Evolutionary conservation across 2,797 vertebrate species (phyloP).

Genomic region (Gobio occitaniae): DNA sequence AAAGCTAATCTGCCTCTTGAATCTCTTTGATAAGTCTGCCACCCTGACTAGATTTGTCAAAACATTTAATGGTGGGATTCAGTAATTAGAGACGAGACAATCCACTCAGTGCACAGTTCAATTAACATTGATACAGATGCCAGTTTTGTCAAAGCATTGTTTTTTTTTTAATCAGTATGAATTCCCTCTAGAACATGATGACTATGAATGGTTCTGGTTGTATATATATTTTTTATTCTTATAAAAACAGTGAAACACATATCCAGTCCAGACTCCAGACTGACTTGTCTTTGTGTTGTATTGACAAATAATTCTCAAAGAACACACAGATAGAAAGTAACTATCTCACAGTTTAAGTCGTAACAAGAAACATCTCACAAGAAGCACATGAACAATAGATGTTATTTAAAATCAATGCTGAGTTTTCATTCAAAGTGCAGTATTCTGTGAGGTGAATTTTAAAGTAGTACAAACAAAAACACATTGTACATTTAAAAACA

Average conservation of each 20-base stretch:
- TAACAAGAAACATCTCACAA: conserved; percentile 7
- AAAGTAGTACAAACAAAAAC: background rate
- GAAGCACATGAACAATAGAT: background rate
- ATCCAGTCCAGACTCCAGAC: background rate
- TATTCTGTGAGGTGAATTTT: background rate
- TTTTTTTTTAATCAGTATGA: conserved; percentile 5
- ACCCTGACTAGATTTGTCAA: conserved; percentile 25
- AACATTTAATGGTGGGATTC: conserved; percentile 21
- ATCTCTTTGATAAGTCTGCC: conserved; percentile 18
- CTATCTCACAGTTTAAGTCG: background rate
- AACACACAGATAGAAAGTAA: conserved; percentile 5
- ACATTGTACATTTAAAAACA: background rate
- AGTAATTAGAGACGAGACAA: conserved; percentile 9
- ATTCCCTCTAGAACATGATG: background rate
- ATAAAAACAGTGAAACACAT: background rate
- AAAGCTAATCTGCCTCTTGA: conserved; percentile 16
- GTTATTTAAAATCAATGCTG: background rate
- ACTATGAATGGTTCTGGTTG: background rate
- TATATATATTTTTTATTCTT: background rate
- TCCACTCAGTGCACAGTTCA: conserved; percentile 13
- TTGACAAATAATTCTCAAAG: background rate
- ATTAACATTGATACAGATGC: conserved; percentile 1
- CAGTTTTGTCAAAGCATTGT: background rate
- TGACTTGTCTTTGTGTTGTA: background rate
- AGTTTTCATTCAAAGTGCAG: background rate